A percentile compares a stretch with the other conserved stretches of the same genome.
These are phyloP conservation scores for Anolis sagrei DNA, from an alignment of 2,113 vertebrate genomes.

Conservation along the genomic window DNA sequence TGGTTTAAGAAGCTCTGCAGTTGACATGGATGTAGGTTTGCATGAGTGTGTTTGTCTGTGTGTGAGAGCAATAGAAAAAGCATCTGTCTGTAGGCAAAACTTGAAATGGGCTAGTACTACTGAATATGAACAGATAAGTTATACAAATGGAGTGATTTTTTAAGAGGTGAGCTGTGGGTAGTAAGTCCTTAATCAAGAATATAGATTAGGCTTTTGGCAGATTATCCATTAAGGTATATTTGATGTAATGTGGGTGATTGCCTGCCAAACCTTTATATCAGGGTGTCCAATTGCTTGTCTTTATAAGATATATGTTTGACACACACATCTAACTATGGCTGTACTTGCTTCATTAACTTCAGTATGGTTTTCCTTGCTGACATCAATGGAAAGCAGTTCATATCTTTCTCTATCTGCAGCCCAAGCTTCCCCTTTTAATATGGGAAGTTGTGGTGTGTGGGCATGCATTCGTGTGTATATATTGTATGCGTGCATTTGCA, in stretches of 20 bases:
- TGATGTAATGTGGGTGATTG: conserved; percentile 1
- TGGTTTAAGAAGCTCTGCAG: conserved; percentile 26
- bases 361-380: conserved; percentile 1
- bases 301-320: background rate
- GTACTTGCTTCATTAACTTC: background rate
- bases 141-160: background rate
- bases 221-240: conserved; percentile 5
- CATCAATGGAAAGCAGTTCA: background rate
- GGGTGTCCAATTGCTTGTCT: rapidly evolving
- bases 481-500: background rate
- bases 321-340: background rate
- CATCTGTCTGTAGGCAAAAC: background rate
- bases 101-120: background rate
- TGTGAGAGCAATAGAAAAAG: no score
- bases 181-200: background rate
- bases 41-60: background rate
- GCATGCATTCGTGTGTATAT: background rate
- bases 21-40: background rate
- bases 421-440: background rate
- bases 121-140: conserved; percentile 2
- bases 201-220: conserved; percentile 10
- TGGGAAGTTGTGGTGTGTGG: conserved; percentile 14
- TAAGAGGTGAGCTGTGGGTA: background rate
- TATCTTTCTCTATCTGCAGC: background rate
- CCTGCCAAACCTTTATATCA: rapidly evolving